A percentile compares a stretch with the other conserved stretches of the same genome.
Evolutionary conservation across 2,797 vertebrate genomes (phyloP).

Genomic region (Triplophysa yarkandensis): DNA sequence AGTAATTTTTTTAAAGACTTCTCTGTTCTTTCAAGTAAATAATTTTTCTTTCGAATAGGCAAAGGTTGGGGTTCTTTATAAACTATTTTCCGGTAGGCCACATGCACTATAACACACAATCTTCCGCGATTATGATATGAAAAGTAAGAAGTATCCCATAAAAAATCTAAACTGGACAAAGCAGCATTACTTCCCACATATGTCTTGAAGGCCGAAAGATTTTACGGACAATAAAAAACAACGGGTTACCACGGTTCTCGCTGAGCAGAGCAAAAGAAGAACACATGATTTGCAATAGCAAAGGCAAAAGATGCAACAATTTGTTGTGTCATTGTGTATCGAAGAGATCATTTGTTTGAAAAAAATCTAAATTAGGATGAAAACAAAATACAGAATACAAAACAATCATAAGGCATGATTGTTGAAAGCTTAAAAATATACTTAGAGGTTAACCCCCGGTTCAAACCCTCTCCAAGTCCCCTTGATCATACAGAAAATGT

Average conservation of each 20-base stretch:
- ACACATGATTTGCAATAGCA: constrained; percentile 59
- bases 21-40: not conserved
- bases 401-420: no score
- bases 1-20: not conserved
- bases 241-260: constrained; percentile 62
- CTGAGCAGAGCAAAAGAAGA: constrained; percentile 66
- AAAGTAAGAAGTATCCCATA: constrained; percentile 42
- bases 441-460: not conserved
- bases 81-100: constrained; percentile 28
- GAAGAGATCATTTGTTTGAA: no score
- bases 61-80: not conserved
- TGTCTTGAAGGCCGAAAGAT: constrained; percentile 68
- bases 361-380: no score
- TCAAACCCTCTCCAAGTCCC: constrained; percentile 4
- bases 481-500: constrained; percentile 54
- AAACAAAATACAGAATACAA: not conserved
- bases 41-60: not conserved
- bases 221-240: constrained; percentile 73
- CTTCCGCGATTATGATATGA: constrained; percentile 46
- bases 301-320: constrained; percentile 59
- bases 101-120: constrained; percentile 62
- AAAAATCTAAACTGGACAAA: constrained; percentile 58
- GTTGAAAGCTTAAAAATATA: not conserved
- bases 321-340: not conserved
- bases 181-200: constrained; percentile 57